Conservation (phyloP, 2,888 invertebrate genomes). For the Brachypalpus laphriformis region DNA sequence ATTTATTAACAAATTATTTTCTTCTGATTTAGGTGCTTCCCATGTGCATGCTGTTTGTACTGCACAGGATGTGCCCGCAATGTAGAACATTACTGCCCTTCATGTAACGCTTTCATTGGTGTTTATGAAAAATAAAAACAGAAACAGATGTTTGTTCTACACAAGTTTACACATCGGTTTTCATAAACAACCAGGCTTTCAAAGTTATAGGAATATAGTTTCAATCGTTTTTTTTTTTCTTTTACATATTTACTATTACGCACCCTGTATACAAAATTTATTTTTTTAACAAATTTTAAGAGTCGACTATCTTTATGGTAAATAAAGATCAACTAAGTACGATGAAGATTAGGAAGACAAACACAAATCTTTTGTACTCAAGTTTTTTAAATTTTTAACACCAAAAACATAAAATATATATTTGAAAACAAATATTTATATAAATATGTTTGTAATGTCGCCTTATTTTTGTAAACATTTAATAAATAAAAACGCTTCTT, state of each 20-base stretch:
- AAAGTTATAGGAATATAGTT: neutral
- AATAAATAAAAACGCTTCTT: constrained; percentile 1
- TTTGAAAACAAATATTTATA: constrained; percentile 42
- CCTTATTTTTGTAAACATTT: neutral
- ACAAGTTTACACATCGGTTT: neutral
- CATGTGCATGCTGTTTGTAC: constrained; percentile 83
- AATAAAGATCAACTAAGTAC: constrained; percentile 49
- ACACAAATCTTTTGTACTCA: neutral
- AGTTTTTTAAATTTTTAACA: neutral
- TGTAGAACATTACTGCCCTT: constrained; percentile 83
- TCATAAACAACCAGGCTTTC: neutral
- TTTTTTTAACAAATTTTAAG: neutral
- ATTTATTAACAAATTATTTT: neutral
- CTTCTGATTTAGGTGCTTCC: constrained; percentile 76
- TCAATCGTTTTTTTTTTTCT: neutral
- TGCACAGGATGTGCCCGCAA: constrained; percentile 83
- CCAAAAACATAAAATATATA: neutral
- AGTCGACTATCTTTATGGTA: constrained; percentile 56
- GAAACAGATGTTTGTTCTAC: too few species aligned
- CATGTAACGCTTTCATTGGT: constrained; percentile 83
- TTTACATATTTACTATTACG: neutral
- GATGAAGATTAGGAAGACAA: constrained; percentile 4
- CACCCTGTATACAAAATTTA: neutral
- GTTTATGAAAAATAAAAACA: constrained; percentile 72
- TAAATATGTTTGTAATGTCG: constrained; percentile 5